phyloP scores from a whole-genome alignment of 92 coral and sea anemone genomes.

The Heteractis magnifica region DNA sequence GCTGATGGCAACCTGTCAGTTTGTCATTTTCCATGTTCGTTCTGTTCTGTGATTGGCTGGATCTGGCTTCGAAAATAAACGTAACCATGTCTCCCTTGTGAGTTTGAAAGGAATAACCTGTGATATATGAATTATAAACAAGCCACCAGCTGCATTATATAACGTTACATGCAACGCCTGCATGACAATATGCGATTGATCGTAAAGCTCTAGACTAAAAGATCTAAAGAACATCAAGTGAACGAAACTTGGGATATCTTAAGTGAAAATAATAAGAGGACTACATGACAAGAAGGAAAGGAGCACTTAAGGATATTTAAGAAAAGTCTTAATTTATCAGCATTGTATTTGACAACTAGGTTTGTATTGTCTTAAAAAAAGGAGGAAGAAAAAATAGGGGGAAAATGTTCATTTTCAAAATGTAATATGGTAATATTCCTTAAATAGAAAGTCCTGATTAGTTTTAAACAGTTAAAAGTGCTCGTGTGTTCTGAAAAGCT shows the following conservation, averaged over 20 bases:
- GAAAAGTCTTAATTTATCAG: not conserved
- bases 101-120: conserved; percentile 8
- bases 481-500: not conserved
- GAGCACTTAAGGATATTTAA: not conserved
- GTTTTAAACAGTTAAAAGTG: not conserved
- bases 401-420: not conserved
- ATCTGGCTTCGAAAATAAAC: not conserved
- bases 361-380: not conserved
- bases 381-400: not conserved
- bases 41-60: not conserved
- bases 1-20: not conserved
- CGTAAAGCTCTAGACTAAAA: too few species aligned
- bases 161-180: not conserved
- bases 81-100: not conserved
- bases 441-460: not conserved
- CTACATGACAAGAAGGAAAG: not conserved
- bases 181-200: not conserved
- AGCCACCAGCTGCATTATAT: conserved; percentile 11
- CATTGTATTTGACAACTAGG: not conserved
- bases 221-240: too few species aligned
- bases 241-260: too few species aligned
- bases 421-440: not conserved
- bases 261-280: too few species aligned
- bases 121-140: conserved; percentile 23
- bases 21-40: not conserved